A percentile compares a stretch with the other conserved stretches of the same genome.
Evolutionary conservation across 2,113 vertebrate genomes (phyloP).

Genomic region (Chrysemys picta): DNA sequence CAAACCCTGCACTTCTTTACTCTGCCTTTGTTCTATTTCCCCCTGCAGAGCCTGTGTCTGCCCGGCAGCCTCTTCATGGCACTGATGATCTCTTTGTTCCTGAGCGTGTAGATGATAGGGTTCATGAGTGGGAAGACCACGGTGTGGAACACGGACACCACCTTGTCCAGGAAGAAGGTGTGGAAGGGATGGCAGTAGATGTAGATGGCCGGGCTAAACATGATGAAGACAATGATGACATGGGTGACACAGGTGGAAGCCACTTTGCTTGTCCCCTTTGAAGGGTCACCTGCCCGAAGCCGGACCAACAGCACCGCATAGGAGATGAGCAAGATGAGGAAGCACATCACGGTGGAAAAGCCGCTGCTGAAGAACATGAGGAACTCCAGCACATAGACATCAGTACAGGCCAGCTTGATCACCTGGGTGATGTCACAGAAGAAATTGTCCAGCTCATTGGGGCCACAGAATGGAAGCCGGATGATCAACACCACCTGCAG

Average conservation of each 20-base stretch:
- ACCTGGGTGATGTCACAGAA: conserved; percentile 61
- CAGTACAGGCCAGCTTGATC: conserved; percentile 43
- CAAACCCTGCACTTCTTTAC: no score
- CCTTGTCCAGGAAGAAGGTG: conserved; percentile 51
- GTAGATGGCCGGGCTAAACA: conserved; percentile 51
- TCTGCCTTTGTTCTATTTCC: no score
- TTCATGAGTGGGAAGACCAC: conserved; percentile 64
- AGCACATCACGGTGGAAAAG: conserved; percentile 47
- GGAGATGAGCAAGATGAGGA: conserved; percentile 49
- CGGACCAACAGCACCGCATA: conserved; percentile 51
- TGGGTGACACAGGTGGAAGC: conserved; percentile 63
- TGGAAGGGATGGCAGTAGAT: conserved; percentile 43
- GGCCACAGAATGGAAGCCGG: conserved; percentile 64
- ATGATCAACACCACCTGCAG: conserved; percentile 49
- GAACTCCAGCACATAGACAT: conserved; percentile 45
- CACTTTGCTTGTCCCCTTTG: conserved; percentile 27
- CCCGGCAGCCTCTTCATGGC: conserved; percentile 51
- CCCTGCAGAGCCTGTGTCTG: not conserved
- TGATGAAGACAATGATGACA: conserved; percentile 57
- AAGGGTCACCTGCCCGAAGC: not conserved
- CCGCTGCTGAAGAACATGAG: conserved; percentile 68
- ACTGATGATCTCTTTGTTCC: conserved; percentile 57
- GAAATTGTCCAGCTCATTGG: conserved; percentile 65
- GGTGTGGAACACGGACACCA: conserved; percentile 50
- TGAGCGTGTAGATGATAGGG: conserved; percentile 65